Conservation (phyloP, 2,888 invertebrate species). For the Anarsia innoxiella region DNA sequence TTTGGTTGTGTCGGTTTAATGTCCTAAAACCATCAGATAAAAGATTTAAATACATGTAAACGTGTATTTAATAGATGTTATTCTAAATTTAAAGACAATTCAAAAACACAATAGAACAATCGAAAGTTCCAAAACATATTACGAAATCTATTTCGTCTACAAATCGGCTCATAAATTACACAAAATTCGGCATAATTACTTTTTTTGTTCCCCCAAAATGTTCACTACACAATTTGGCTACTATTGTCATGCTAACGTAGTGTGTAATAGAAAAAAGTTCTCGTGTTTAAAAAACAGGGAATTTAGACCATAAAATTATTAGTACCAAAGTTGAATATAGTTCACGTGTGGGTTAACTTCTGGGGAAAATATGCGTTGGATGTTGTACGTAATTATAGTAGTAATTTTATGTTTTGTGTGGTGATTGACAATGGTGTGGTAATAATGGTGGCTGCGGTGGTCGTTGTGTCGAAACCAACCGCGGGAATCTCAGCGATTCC, state of each 20-base stretch:
- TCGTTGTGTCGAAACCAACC: slow-evolving; percentile 20
- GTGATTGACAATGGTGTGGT: slow-evolving; percentile 27
- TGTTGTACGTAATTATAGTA: slow-evolving; percentile 10
- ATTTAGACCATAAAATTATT: not conserved
- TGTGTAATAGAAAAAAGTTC: slow-evolving; percentile 19
- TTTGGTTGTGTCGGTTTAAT: too few relatives aligned
- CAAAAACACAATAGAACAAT: slow-evolving; percentile 7
- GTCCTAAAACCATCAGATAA: too few relatives aligned
- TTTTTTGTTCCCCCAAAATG: slow-evolving; percentile 18
- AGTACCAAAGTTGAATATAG: too few relatives aligned
- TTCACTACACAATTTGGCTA: slow-evolving; percentile 18
- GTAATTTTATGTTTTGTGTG: slow-evolving; percentile 29
- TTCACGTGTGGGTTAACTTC: too few relatives aligned
- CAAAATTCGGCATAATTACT: slow-evolving; percentile 29
- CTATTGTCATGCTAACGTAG: slow-evolving; percentile 23
- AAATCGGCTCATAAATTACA: slow-evolving; percentile 25
- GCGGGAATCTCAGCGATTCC: slow-evolving; percentile 11
- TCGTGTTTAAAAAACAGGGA: not conserved
- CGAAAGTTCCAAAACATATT: slow-evolving; percentile 15
- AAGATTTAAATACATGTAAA: too few relatives aligned
- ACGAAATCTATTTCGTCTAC: slow-evolving; percentile 29
- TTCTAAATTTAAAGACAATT: too few relatives aligned
- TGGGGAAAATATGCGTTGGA: slow-evolving; percentile 15
- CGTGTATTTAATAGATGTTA: too few relatives aligned
- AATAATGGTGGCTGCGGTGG: slow-evolving; percentile 24